Conservation (phyloP, 2,888 invertebrate species). For the Phaonia tiefii region DNA sequence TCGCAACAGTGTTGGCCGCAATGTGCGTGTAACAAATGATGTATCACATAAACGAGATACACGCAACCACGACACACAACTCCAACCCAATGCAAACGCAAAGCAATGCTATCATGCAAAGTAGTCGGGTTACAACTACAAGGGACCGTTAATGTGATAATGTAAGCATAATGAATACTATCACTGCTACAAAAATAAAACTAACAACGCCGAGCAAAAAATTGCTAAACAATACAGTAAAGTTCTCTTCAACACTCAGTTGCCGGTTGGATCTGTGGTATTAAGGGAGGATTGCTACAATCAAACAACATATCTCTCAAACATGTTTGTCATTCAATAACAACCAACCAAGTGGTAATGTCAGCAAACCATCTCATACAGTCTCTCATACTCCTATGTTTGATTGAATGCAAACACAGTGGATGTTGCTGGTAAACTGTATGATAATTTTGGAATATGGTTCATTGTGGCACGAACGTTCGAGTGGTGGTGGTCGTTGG, state of each 20-base stretch:
- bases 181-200: neutral
- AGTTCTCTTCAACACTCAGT: too few species aligned
- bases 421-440: too few species aligned
- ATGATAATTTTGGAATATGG: slow-evolving; percentile 2
- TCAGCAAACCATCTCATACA: too few species aligned
- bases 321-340: too few species aligned
- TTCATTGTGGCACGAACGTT: slow-evolving; percentile 24
- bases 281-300: too few species aligned
- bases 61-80: slow-evolving; percentile 1
- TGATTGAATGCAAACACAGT: neutral
- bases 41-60: neutral
- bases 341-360: too few species aligned
- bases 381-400: neutral
- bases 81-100: neutral
- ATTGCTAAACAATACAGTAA: too few species aligned
- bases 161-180: neutral
- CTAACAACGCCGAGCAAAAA: neutral
- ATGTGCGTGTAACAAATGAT: slow-evolving; percentile 2
- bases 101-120: too few species aligned
- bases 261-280: too few species aligned
- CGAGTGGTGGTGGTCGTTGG: slow-evolving; percentile 14
- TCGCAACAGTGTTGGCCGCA: slow-evolving; percentile 23
- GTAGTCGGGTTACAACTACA: too few species aligned
- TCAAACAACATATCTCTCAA: too few species aligned
- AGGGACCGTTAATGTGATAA: too few species aligned